These are phyloP conservation scores for Diceros bicornis DNA, from an alignment of 2,797 vertebrate species.

Conservation along the genomic window DNA sequence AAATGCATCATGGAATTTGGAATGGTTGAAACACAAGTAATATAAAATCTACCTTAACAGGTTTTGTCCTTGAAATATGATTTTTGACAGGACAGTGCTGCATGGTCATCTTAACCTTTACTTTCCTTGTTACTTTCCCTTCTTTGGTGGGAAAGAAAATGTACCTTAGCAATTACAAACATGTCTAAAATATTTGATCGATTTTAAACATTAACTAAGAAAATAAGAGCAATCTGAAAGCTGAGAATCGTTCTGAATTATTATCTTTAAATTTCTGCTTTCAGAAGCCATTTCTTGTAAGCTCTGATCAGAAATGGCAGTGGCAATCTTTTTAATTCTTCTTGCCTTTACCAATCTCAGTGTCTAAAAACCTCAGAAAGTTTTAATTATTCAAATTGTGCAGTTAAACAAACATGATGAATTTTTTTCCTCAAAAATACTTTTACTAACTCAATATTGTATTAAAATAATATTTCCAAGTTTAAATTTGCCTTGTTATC, in stretches of 20 bases:
- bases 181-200: conserved; percentile 24
- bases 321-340: not conserved
- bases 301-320: not conserved
- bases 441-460: not conserved
- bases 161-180: not conserved
- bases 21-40: not conserved
- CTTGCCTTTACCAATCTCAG: not conserved
- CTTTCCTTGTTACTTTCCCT: not conserved
- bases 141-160: not conserved
- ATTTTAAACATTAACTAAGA: conserved; percentile 51
- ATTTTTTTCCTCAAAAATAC: not conserved
- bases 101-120: not conserved
- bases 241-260: not conserved
- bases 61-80: not conserved
- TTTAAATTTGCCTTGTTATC: not conserved
- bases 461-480: conserved; percentile 21
- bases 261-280: not conserved
- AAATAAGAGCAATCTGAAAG: conserved; percentile 19
- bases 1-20: not conserved
- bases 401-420: not conserved
- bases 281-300: not conserved
- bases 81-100: not conserved
- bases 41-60: not conserved
- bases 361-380: not conserved
- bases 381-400: not conserved